Base-by-base conservation (phyloP, 1,140 invertebrate species). In the Pseudachorutes palmiensis region DNA sequence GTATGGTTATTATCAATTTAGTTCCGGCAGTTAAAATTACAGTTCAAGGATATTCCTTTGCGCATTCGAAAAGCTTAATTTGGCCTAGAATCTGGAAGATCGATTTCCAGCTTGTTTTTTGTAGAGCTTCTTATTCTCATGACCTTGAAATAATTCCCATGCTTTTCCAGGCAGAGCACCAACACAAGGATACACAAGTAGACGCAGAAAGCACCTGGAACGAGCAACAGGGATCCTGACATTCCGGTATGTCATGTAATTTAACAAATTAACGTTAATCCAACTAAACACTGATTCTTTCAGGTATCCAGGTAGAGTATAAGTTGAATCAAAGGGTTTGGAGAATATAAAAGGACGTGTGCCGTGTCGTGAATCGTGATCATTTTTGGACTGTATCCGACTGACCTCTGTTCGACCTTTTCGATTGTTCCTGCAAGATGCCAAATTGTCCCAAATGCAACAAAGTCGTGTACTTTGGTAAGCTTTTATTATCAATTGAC, bases 401-500 rank as follows among this genome's bases (percentile, higher is more conserved):
- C 5, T 41, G 28, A 58, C 55, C n/a, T 58, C 24, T 22, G 5
- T 24, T 29, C n/a, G 24, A 58, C 22, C 55, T 58, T 22, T 12
- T 77, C 63, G n/a, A n/a, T n/a, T n/a, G n/a, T n/a, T n/a, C n/a
- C n/a, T n/a, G n/a, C n/a, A 75, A 67, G 64, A 84, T 83, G 83
- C 81, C 82, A 31, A 83, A 83, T 76, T 84, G 83, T 74, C 82
- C 83, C 1, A 81, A 82, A 76, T 84, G 83, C 75, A 75, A 81
- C 41, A 84, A 84, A 71, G 80, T 82, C 24, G 83, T 84, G 12
- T 84, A 84, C 72, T 84, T 84, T 70, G 83, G 83, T 83, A 73
- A 81, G 80, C 30, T 61, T 31, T 24, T 14, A 9, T 61, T 32
- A 31, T 9, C 32, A 31, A 31, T 32, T 36, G 12, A 24, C 19